Conservation (phyloP, 2,797 vertebrate species). For the Trachurus trachurus region DNA sequence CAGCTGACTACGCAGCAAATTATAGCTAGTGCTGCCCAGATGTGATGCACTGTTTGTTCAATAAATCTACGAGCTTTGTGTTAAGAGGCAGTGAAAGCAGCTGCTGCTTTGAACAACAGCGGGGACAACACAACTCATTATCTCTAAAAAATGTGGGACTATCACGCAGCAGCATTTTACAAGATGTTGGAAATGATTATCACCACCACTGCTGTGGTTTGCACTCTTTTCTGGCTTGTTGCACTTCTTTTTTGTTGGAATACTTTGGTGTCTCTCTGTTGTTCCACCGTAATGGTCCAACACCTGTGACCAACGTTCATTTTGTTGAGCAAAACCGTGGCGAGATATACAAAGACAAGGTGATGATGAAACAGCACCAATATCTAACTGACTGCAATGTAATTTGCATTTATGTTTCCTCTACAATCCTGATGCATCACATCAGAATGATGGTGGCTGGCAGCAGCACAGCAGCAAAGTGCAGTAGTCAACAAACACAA, state of each 20-base stretch:
- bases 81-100: conserved; percentile 54
- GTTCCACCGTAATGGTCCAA: not conserved
- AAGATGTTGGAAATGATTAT: conserved; percentile 34
- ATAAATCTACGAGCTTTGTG: conserved; percentile 44
- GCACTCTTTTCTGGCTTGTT: not conserved
- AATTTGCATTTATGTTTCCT: too few relatives aligned
- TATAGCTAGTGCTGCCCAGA: conserved; percentile 38
- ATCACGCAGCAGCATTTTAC: conserved; percentile 40
- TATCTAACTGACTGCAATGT: too few relatives aligned
- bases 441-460: too few relatives aligned
- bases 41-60: conserved; percentile 52
- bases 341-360: too few relatives aligned
- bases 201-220: not conserved
- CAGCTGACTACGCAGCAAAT: conserved; percentile 44
- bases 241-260: not conserved
- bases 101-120: conserved; percentile 45
- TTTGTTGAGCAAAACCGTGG: too few relatives aligned
- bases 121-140: conserved; percentile 31
- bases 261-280: not conserved
- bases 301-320: too few relatives aligned
- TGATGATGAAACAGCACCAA: too few relatives aligned
- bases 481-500: too few relatives aligned
- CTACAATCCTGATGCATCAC: too few relatives aligned
- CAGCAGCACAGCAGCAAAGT: too few relatives aligned
- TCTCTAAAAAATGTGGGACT: conserved; percentile 24